Conservation (phyloP, 2,888 invertebrate species). For the Nemotelus nigrinus region DNA sequence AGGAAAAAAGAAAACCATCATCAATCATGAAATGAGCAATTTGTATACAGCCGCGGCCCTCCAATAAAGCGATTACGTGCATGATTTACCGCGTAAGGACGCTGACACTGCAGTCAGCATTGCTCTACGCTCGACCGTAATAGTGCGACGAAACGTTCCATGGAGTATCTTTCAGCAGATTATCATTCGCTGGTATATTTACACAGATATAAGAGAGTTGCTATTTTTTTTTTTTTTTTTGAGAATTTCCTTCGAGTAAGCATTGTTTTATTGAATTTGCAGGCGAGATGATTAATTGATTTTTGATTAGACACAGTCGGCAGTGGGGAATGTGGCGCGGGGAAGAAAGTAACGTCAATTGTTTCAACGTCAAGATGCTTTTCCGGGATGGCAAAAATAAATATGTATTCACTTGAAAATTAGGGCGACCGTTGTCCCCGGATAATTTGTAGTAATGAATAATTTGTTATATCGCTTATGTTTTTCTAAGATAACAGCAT, state of each 20-base stretch:
- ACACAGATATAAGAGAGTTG: slow-evolving; percentile 39
- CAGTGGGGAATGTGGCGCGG: not conserved
- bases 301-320: slow-evolving; percentile 29
- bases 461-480: slow-evolving; percentile 25
- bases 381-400: not conserved
- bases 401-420: slow-evolving; percentile 4
- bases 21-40: slow-evolving; percentile 45
- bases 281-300: slow-evolving; percentile 42
- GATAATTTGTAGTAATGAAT: slow-evolving; percentile 33
- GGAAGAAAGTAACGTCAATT: slow-evolving; percentile 3
- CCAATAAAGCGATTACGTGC: slow-evolving; percentile 45
- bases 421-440: slow-evolving; percentile 1
- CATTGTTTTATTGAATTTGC: slow-evolving; percentile 44
- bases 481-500: not conserved
- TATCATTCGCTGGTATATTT: slow-evolving; percentile 41
- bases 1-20: slow-evolving; percentile 27
- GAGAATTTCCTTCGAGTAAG: not conserved
- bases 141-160: slow-evolving; percentile 1
- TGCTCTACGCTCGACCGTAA: not conserved
- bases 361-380: slow-evolving; percentile 14
- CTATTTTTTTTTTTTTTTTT: slow-evolving; percentile 19
- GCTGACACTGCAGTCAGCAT: slow-evolving; percentile 5
- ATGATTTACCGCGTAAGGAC: slow-evolving; percentile 41
- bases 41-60: slow-evolving; percentile 41
- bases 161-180: slow-evolving; percentile 25